Conservation (phyloP, 2,888 invertebrate genomes). For the Drosophila quinaria region DNA sequence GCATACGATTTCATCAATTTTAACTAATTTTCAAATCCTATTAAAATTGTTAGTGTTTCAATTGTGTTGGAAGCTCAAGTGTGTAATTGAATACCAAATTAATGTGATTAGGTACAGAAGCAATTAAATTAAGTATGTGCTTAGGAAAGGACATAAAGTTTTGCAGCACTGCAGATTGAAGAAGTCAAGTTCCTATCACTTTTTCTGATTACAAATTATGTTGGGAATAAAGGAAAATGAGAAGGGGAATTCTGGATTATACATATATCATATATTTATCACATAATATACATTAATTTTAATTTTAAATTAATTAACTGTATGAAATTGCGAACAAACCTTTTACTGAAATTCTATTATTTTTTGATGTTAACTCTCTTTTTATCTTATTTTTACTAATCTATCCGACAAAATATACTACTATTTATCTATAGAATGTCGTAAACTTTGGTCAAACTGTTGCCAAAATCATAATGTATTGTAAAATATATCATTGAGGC, state of each 20-base stretch:
- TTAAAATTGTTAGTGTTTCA: constrained; percentile 13
- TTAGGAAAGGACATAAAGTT: neutral
- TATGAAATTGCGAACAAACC: neutral
- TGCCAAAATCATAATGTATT: neutral
- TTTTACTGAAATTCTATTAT: neutral
- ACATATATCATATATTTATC: too few species aligned
- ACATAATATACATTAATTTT: too few species aligned
- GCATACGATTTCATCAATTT: constrained; percentile 20
- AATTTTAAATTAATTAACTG: too few species aligned
- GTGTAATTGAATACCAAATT: constrained; percentile 1
- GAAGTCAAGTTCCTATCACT: neutral
- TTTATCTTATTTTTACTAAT: neutral
- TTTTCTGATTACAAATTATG: neutral
- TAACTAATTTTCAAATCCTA: constrained; percentile 12
- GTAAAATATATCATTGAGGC: constrained; percentile 2
- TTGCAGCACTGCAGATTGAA: neutral
- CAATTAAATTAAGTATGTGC: neutral
- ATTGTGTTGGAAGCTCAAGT: neutral
- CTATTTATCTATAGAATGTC: constrained; percentile 2
- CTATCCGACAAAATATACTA: neutral
- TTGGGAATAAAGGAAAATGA: neutral
- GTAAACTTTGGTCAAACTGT: neutral
- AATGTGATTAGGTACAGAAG: neutral
- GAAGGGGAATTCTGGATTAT: too few species aligned
- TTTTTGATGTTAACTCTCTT: neutral